Base-by-base conservation (phyloP, 2,888 invertebrate species). In the Drosophila prostipennis region DNA sequence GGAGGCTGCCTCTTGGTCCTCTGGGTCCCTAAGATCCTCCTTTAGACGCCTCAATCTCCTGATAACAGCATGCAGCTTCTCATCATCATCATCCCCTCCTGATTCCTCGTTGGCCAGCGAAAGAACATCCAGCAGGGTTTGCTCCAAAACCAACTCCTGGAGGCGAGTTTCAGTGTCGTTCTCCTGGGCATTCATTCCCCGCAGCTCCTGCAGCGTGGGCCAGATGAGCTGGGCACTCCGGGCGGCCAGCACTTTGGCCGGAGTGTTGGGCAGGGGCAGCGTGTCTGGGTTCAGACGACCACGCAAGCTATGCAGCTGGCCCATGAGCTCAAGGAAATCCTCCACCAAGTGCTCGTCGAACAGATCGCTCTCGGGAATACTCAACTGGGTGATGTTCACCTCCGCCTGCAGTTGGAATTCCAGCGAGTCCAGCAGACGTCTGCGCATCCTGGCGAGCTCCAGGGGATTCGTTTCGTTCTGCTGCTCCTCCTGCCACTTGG, bases 301-400 rank as follows among this genome's bases (percentile, higher is more conserved):
- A 3, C 67, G 51, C 0, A 68, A n/a, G 0, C 77, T 55, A n/a
- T 76, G 69, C 58, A 91, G 79, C 1, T 71, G 65, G 2, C 69
- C 63, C 58, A 90, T 65, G n/a, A 89, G 70, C 16, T 82, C 64
- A 8, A 83, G 46, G 23, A 91, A 91, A 58, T 91, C 91, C 23
- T 82, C 80, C 10, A 86, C 74, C 3, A 91, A 72, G 45, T 89
- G 86, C 49, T 89, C 90, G 61, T 90, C 90, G 34, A 81, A 87
- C 3, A 91, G 74, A 76, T 91, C 91, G 3, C 85, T 83, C 53
- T 90, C 91, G 10, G 91, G 90, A 53, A 91, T 87, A 52, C 84
- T 88, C 4, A 90, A 69, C 32, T 90, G 89, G 0, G 87, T 91
- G 8, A 90, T 87, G 29, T 87, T 87, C 3, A 91, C 75, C 65